Percentiles rank a stretch among this genome's conserved stretches.
phyloP scores from a whole-genome alignment of 2,888 invertebrate genomes.

The Pasiphila rectangulata region DNA sequence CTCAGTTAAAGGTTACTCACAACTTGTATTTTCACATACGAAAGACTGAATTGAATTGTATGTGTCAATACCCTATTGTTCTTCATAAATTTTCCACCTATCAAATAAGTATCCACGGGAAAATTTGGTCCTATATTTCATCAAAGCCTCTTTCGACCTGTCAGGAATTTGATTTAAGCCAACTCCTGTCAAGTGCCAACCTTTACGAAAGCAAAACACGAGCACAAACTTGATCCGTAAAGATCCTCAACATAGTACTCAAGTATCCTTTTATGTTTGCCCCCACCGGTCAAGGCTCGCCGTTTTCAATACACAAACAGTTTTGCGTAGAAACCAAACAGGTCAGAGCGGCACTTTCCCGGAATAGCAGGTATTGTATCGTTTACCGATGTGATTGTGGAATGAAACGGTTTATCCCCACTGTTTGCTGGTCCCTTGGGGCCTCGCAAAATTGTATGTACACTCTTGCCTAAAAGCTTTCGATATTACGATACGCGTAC shows the following conservation, averaged over 20 bases:
- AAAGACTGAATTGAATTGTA: too few species aligned
- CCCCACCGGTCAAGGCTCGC: constrained; percentile 32
- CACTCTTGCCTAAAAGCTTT: constrained; percentile 36
- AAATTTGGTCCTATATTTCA: neutral
- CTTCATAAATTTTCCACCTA: neutral
- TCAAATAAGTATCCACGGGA: neutral
- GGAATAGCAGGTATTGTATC: constrained; percentile 37
- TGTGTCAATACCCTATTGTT: too few species aligned
- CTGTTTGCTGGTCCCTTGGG: constrained; percentile 41
- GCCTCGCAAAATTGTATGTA: constrained; percentile 37
- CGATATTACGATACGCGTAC: constrained; percentile 34
- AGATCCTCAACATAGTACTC: constrained; percentile 15
- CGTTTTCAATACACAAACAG: constrained; percentile 36
- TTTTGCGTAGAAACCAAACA: constrained; percentile 40
- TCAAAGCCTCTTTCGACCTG: neutral
- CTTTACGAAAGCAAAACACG: constrained; percentile 10
- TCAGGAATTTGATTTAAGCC: neutral
- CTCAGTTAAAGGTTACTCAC: too few species aligned
- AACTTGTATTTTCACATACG: too few species aligned
- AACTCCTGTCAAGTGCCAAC: too few species aligned
- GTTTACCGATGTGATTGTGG: constrained; percentile 44
- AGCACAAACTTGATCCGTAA: constrained; percentile 16
- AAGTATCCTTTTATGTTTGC: constrained; percentile 24
- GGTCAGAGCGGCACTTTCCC: constrained; percentile 35
- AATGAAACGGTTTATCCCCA: constrained; percentile 37